Conservation (phyloP, 2,888 invertebrate species). For the Temnothorax rugatulus region DNA sequence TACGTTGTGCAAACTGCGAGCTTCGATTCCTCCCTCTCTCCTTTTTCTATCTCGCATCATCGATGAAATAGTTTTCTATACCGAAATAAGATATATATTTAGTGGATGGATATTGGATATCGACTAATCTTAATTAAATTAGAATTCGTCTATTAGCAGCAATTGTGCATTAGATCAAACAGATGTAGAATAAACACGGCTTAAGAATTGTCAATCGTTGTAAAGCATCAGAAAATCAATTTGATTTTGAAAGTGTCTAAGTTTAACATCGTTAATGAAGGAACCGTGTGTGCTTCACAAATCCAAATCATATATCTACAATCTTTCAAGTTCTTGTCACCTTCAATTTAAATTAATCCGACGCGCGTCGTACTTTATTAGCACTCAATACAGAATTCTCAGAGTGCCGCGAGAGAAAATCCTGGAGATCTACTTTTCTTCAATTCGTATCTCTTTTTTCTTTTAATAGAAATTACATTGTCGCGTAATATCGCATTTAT, state of each 20-base stretch:
- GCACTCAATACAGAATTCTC: neutral
- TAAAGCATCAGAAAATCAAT: neutral
- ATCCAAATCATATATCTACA: neutral
- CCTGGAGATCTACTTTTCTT: neutral
- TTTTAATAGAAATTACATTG: slow-evolving; percentile 1
- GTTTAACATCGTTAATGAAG: neutral
- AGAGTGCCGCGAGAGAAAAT: neutral
- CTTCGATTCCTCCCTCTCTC: neutral
- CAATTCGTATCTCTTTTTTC: neutral
- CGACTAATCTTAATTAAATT: neutral
- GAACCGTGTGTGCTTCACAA: too few relatives aligned
- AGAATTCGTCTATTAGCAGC: neutral
- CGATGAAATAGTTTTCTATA: neutral
- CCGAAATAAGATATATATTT: neutral
- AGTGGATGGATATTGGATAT: neutral
- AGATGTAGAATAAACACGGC: neutral
- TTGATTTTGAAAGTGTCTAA: neutral
- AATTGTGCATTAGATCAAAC: neutral
- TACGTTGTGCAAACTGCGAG: neutral
- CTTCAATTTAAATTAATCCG: neutral
- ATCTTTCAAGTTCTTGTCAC: neutral
- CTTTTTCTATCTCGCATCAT: neutral
- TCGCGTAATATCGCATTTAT: neutral
- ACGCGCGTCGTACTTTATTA: neutral
- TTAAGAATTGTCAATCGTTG: too few relatives aligned